These are phyloP conservation scores for Troides aeacus DNA, from an alignment of 2,888 invertebrate species.

Conservation along the genomic window DNA sequence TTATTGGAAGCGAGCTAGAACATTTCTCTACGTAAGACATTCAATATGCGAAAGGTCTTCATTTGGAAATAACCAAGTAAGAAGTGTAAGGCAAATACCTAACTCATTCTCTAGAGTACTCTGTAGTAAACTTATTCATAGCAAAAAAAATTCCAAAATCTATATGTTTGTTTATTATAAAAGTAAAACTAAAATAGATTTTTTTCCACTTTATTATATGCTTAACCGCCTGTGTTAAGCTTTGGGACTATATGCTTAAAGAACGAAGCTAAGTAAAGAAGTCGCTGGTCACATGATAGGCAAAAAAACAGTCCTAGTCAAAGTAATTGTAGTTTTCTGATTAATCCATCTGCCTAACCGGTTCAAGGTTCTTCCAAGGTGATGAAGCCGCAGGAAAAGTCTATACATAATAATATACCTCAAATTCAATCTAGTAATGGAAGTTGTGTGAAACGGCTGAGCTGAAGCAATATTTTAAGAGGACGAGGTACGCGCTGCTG, in stretches of 20 bases:
- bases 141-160: neutral
- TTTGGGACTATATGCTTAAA: no score
- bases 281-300: no score
- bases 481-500: neutral
- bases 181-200: neutral
- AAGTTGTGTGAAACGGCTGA: neutral
- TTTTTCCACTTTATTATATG: no score
- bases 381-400: neutral
- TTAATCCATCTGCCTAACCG: no score
- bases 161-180: neutral
- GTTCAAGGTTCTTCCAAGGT: no score
- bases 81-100: neutral
- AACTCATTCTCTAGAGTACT: neutral
- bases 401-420: slow-evolving; percentile 1
- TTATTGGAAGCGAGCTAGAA: neutral
- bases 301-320: no score
- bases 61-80: neutral
- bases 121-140: neutral
- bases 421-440: slow-evolving; percentile 21
- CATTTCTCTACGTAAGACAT: neutral
- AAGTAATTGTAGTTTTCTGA: no score
- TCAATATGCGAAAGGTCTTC: neutral
- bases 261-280: no score
- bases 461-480: slow-evolving; percentile 15
- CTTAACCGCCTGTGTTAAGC: no score